Conservation (phyloP, 2,888 invertebrate species). For the Cyrtodaria siliqua region DNA sequence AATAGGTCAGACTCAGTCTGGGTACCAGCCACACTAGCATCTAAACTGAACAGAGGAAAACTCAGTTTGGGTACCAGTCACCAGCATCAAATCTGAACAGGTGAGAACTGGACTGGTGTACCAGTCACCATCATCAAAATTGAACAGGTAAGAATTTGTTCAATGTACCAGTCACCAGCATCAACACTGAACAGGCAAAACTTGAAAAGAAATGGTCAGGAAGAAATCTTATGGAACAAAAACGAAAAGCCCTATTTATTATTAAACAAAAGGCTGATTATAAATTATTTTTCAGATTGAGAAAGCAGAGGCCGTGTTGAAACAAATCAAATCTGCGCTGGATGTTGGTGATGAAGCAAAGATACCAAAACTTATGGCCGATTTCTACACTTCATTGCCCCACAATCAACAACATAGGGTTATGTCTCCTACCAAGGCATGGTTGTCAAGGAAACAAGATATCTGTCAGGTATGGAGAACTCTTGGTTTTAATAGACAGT, state of each 20-base stretch:
- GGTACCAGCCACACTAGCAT: too few species aligned
- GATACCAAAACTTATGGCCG: slow-evolving; percentile 63
- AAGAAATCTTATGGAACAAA: too few species aligned
- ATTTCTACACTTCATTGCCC: slow-evolving; percentile 78
- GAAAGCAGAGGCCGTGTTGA: slow-evolving; percentile 81
- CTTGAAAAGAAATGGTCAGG: too few species aligned
- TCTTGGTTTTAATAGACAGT: too few species aligned
- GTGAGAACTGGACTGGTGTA: too few species aligned
- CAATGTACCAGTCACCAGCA: too few species aligned
- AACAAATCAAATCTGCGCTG: slow-evolving; percentile 77
- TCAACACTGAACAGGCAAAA: too few species aligned
- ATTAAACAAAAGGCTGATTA: too few species aligned
- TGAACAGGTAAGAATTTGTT: too few species aligned
- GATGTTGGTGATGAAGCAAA: slow-evolving; percentile 45
- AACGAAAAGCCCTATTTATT: too few species aligned
- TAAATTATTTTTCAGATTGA: slow-evolving; percentile 80
- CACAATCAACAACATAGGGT: slow-evolving; percentile 46
- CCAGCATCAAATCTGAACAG: slow-evolving; percentile 77
- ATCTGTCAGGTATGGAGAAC: slow-evolving; percentile 78
- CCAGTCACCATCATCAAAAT: too few species aligned
- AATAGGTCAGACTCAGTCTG: too few species aligned
- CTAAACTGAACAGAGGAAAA: slow-evolving; percentile 77
- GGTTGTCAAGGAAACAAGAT: slow-evolving; percentile 79
- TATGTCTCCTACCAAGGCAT: slow-evolving; percentile 45
- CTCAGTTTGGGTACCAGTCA: slow-evolving; percentile 67